phyloP scores from a whole-genome alignment of 2,888 invertebrate species.

The Aspidiotus rigidus region DNA sequence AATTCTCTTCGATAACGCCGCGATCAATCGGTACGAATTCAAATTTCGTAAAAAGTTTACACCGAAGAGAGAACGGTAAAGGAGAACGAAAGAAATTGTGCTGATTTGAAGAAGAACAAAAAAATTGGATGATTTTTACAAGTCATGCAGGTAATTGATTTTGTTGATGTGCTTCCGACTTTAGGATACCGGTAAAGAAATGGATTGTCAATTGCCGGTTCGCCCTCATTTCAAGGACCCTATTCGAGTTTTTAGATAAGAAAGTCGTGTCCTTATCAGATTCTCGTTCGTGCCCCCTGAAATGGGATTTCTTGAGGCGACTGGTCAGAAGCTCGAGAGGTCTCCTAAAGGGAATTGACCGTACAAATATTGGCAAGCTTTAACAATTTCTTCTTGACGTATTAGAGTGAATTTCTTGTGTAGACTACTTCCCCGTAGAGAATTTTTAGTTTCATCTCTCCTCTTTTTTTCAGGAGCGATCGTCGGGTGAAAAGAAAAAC shows the following conservation, averaged over 20 bases:
- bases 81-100: not conserved
- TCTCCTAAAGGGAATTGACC: too few species aligned
- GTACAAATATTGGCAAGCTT: too few species aligned
- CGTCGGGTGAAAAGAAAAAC: slow-evolving; percentile 24
- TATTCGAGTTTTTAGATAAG: too few species aligned
- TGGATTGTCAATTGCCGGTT: not conserved
- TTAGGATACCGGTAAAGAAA: not conserved
- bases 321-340: too few species aligned
- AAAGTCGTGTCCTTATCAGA: too few species aligned
- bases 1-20: not conserved
- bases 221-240: not conserved
- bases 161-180: not conserved
- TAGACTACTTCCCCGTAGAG: not conserved
- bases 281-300: too few species aligned
- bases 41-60: not conserved
- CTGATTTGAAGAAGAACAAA: slow-evolving; percentile 14
- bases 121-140: slow-evolving; percentile 39
- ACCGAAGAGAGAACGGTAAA: not conserved
- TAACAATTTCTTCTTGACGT: too few species aligned
- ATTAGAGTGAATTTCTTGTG: too few species aligned
- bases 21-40: not conserved
- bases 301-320: too few species aligned
- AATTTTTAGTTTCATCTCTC: not conserved
- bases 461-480: slow-evolving; percentile 26
- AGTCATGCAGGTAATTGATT: slow-evolving; percentile 40